Evolutionary conservation across 2,888 invertebrate species (phyloP), one percentile per base, ranked within the genome.

Genomic region (Tubulanus polymorphus): DNA sequence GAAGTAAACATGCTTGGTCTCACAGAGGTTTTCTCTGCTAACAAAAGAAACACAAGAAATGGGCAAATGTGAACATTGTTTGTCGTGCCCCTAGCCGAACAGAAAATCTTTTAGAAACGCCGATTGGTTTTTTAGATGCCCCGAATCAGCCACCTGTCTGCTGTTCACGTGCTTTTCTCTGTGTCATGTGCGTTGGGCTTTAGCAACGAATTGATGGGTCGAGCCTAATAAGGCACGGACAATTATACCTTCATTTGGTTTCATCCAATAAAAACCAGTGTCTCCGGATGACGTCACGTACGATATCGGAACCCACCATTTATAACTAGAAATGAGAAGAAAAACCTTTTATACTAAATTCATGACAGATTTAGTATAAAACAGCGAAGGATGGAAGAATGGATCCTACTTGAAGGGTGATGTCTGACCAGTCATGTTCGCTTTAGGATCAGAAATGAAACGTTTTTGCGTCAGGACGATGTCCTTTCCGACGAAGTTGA

Each of bases 291-390:
- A 58, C 23, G 88, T 88, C 48, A 84, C 84, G 70, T 88, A 90
- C 0, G 88, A 88, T 15, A 95, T 82, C 0, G 93, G 92, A 55
- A 94, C 85, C 58, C 86, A 88, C 93, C 93, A 95, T 60, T 63
- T 64, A 52, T 75, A 75, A 25, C 75, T 75, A 53, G 26, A 63
- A 56, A 48, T 25, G 47, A 51, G n/a, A 15, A 26, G 20, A 41
- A 32, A 20, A 15, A 48, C 18, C 41, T 41, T 32, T 10, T 32
- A 32, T 12, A 32, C 15, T 32, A 15, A 32, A 32, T n/a, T n/a
- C 35, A 32, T 12, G n/a, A 12, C 35, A 32, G n/a, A 32, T 12
- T 32, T 32, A 12, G n/a, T 12, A 32, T 32, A n/a, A 32, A 32
- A 32, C 10, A 32, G n/a, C 10, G n/a, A 12, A 32, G n/a, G 10